These are phyloP conservation scores for Lepetodrilus schrolli DNA, from an alignment of 2,888 invertebrate species.

Conservation along the genomic window DNA sequence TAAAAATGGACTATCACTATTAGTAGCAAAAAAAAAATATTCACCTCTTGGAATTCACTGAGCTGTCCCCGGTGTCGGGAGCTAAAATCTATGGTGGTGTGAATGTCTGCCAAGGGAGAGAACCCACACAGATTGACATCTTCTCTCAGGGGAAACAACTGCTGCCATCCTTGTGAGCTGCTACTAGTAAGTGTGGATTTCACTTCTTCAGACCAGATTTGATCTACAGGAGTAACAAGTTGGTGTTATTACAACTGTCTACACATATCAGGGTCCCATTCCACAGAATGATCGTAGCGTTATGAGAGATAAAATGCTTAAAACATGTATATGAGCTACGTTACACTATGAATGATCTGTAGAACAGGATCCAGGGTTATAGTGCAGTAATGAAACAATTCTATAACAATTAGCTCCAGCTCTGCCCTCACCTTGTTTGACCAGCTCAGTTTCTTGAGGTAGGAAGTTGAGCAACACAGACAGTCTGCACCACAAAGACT, in stretches of 20 bases:
- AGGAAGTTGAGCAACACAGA: conserved; percentile 88
- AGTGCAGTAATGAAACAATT: too few species aligned
- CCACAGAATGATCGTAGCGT: too few species aligned
- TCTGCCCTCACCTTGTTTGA: conserved; percentile 63
- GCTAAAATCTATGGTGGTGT: conserved; percentile 60
- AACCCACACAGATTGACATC: conserved; percentile 70
- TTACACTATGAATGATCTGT: too few species aligned
- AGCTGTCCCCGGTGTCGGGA: conserved; percentile 58
- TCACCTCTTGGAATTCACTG: conserved; percentile 68
- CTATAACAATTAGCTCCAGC: too few species aligned
- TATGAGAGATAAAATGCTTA: too few species aligned
- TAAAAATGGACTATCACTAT: too few species aligned
- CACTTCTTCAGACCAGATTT: conserved; percentile 60
- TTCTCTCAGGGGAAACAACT: conserved; percentile 67
- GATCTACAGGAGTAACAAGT: conserved; percentile 52
- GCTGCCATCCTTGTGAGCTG: conserved; percentile 55
- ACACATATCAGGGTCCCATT: too few species aligned
- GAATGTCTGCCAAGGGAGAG: conserved; percentile 66
- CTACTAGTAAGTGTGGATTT: conserved; percentile 43
- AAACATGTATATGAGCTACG: too few species aligned
- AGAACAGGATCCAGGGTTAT: too few species aligned
- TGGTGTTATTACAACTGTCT: too few species aligned
- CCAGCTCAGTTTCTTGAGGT: conserved; percentile 79
- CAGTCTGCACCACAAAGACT: conserved; percentile 86
- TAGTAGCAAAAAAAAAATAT: too few species aligned